These are phyloP conservation scores for Denticeps clupeoides DNA, from an alignment of 2,797 vertebrate genomes.

Conservation along the genomic window DNA sequence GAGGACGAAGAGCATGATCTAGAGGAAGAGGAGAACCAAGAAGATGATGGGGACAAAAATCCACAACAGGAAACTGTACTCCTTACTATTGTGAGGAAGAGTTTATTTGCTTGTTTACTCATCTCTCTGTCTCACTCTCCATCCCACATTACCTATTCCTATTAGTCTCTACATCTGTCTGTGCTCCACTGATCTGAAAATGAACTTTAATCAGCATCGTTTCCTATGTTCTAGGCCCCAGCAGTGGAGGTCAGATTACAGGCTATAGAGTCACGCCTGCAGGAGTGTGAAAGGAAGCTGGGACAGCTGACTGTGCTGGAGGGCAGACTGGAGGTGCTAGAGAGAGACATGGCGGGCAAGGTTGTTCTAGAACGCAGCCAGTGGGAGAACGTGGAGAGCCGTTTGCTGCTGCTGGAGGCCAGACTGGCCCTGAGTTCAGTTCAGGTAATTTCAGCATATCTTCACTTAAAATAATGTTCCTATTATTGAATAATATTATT, in stretches of 20 bases:
- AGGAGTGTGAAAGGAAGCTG: constrained; percentile 60
- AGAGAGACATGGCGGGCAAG: constrained; percentile 62
- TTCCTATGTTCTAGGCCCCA: too few relatives aligned
- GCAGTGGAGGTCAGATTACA: constrained; percentile 44
- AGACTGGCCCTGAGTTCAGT: constrained; percentile 57
- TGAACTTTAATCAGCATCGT: too few relatives aligned
- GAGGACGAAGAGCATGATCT: constrained; percentile 8
- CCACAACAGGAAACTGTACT: too few relatives aligned
- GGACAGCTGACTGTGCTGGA: constrained; percentile 56
- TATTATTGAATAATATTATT: too few relatives aligned
- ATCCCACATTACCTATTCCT: too few relatives aligned
- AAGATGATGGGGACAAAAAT: constrained; percentile 2
- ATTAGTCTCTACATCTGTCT: too few relatives aligned
- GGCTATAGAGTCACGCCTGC: constrained; percentile 55
- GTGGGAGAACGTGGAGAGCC: constrained; percentile 77
- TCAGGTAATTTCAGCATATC: too few relatives aligned
- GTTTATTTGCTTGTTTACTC: too few relatives aligned
- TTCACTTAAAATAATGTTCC: too few relatives aligned
- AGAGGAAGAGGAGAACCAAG: constrained; percentile 3
- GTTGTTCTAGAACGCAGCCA: constrained; percentile 40
- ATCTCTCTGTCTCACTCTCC: too few relatives aligned
- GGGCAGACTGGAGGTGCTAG: constrained; percentile 55
- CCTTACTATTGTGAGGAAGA: constrained; percentile 27
- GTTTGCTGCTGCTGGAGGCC: constrained; percentile 80
- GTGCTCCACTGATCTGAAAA: too few relatives aligned